Percentiles rank a stretch among this genome's conserved stretches.
Conservation (phyloP, 2,888 invertebrate genomes). For the Calameuta idolon region DNA sequence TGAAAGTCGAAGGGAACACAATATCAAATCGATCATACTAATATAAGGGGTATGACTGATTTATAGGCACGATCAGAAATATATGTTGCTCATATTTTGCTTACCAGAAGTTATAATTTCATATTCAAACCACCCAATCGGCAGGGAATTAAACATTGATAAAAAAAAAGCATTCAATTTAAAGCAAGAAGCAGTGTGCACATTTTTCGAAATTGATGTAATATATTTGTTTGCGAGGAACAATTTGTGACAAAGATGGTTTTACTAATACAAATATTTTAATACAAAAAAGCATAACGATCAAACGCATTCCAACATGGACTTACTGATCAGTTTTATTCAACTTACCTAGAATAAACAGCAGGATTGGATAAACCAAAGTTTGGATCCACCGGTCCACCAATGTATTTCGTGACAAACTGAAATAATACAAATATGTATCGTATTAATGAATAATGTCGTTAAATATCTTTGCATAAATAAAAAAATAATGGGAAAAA, state of each 20-base stretch:
- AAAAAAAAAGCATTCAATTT: not conserved
- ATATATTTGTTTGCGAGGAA: not conserved
- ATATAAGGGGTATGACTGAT: not conserved
- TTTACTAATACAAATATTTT: not conserved
- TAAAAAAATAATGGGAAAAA: conserved; percentile 12
- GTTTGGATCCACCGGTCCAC: conserved; percentile 69
- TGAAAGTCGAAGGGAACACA: not conserved
- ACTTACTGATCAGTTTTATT: not conserved
- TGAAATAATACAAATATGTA: conserved; percentile 49
- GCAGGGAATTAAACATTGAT: not conserved
- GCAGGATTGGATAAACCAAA: conserved; percentile 70
- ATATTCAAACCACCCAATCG: not conserved
- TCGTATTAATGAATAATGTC: not conserved
- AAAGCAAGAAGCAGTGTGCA: not conserved
- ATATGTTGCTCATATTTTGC: not conserved
- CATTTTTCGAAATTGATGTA: not conserved
- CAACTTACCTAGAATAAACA: conserved; percentile 72
- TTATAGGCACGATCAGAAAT: not conserved
- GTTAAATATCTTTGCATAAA: not conserved
- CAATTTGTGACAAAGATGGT: not conserved
- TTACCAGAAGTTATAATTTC: not conserved
- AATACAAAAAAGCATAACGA: not conserved
- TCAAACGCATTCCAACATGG: not conserved
- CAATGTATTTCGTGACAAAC: conserved; percentile 72
- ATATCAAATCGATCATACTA: not conserved